These are phyloP conservation scores for Ischnura elegans DNA, from an alignment of 2,888 invertebrate genomes.

Conservation along the genomic window DNA sequence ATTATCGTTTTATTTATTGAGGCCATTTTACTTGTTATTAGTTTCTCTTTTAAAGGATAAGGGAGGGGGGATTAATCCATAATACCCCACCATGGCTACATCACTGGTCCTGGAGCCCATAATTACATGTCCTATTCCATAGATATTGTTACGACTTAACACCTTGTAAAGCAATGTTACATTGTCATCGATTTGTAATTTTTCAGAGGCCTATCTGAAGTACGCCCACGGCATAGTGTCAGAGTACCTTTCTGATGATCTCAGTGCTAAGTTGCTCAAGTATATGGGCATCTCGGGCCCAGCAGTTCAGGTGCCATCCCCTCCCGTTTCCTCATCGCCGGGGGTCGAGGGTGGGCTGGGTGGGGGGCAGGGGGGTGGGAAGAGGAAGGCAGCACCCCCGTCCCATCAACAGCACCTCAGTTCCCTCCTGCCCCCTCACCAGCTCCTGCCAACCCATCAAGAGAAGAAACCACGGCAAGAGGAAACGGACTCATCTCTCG, in stretches of 20 bases:
- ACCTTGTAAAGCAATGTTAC: background rate
- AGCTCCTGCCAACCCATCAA: conserved; percentile 55
- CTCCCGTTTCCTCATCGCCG: conserved; percentile 28
- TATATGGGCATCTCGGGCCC: conserved; percentile 83
- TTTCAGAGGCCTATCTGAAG: conserved; percentile 83
- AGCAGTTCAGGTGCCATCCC: background rate
- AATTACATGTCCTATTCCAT: too few relatives aligned
- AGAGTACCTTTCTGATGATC: conserved; percentile 86
- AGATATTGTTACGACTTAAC: background rate
- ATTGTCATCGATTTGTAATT: conserved; percentile 53
- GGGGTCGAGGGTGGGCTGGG: background rate
- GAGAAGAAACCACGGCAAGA: conserved; percentile 70
- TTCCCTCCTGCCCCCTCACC: conserved; percentile 50
- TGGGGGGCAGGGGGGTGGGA: conserved; percentile 60
- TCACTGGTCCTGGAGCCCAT: too few relatives aligned
- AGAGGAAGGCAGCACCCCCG: conserved; percentile 73
- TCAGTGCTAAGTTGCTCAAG: conserved; percentile 83
- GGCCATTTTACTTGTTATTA: too few relatives aligned
- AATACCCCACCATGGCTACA: too few relatives aligned
- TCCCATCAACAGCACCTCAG: conserved; percentile 60
- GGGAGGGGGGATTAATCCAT: too few relatives aligned
- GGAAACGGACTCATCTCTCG: conserved; percentile 52
- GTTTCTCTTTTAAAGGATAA: too few relatives aligned
- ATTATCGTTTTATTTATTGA: too few relatives aligned
- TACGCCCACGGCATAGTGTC: conserved; percentile 90